Evolutionary conservation across 2,113 vertebrate species (phyloP).

Genomic region (Ceyx melanurus): DNA sequence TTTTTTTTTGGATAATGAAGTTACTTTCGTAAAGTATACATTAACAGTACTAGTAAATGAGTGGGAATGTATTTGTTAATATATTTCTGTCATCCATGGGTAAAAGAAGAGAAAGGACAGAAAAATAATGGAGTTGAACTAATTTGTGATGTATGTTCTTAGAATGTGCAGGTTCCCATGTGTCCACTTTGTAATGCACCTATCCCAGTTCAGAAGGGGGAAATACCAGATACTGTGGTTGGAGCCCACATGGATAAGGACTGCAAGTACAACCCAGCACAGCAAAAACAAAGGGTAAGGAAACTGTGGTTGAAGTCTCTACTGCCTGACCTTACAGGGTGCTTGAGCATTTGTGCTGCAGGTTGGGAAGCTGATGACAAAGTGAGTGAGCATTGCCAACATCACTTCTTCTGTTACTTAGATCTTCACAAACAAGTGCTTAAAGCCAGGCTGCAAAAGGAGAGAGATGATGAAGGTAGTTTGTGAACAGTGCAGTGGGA

Average conservation of each 20-base stretch:
- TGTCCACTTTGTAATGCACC: slow-evolving; percentile 89
- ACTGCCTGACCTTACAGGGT: neutral
- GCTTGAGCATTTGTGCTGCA: neutral
- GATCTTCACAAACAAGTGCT: slow-evolving; percentile 90
- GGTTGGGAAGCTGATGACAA: neutral
- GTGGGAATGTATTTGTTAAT: neutral
- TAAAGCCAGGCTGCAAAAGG: slow-evolving; percentile 87
- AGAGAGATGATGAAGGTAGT: slow-evolving; percentile 88
- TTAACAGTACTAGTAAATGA: neutral
- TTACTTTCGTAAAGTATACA: neutral
- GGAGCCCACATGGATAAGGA: slow-evolving; percentile 89
- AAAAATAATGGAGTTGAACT: neutral
- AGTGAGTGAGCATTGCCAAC: neutral
- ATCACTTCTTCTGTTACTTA: slow-evolving; percentile 32
- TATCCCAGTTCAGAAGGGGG: slow-evolving; percentile 85
- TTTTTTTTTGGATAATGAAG: neutral
- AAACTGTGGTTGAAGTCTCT: neutral
- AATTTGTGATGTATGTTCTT: neutral
- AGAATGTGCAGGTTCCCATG: slow-evolving; percentile 92
- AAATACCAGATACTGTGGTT: slow-evolving; percentile 87
- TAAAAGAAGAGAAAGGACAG: neutral
- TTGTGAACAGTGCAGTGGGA: slow-evolving; percentile 85
- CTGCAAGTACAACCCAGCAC: slow-evolving; percentile 82
- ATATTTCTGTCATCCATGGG: accelerated
- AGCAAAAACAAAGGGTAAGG: slow-evolving; percentile 84